Conservation (phyloP, 2,888 invertebrate genomes). For the Beris morrisii region DNA sequence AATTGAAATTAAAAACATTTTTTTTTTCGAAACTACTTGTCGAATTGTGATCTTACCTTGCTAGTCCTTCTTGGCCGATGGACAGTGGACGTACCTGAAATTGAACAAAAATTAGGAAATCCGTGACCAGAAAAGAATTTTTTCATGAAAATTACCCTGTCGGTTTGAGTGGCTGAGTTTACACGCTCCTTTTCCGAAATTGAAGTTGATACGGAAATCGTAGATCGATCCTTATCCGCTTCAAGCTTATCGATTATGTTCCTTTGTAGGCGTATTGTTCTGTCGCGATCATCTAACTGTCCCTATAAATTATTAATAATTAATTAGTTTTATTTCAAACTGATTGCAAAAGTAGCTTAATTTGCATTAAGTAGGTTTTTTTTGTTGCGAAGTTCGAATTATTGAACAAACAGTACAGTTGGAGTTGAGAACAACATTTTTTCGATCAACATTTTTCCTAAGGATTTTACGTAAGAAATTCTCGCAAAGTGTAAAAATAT, state of each 20-base stretch:
- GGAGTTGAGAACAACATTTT: neutral
- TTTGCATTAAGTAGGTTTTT: slow-evolving; percentile 36
- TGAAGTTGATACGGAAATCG: slow-evolving; percentile 54
- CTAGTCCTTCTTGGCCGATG: slow-evolving; percentile 55
- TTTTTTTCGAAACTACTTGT: slow-evolving; percentile 1
- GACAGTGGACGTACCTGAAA: slow-evolving; percentile 56
- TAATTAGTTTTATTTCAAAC: no score
- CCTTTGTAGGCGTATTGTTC: slow-evolving; percentile 78
- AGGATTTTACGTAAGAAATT: no score
- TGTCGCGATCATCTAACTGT: slow-evolving; percentile 85
- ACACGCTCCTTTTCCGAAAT: slow-evolving; percentile 61
- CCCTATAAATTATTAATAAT: slow-evolving; percentile 57
- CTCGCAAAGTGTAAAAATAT: neutral
- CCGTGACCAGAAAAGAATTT: neutral
- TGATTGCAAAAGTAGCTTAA: slow-evolving; percentile 20
- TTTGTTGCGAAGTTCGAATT: neutral
- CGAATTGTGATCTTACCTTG: slow-evolving; percentile 48
- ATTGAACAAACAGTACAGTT: slow-evolving; percentile 19
- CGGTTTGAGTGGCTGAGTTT: slow-evolving; percentile 85
- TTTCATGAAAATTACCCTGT: slow-evolving; percentile 64
- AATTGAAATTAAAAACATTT: slow-evolving; percentile 5
- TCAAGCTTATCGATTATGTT: slow-evolving; percentile 68
- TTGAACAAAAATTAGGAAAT: slow-evolving; percentile 23
- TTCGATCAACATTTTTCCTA: no score
- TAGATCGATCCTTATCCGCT: slow-evolving; percentile 51